Conservation (phyloP, 2,113 vertebrate genomes). For the Scortum barcoo region DNA sequence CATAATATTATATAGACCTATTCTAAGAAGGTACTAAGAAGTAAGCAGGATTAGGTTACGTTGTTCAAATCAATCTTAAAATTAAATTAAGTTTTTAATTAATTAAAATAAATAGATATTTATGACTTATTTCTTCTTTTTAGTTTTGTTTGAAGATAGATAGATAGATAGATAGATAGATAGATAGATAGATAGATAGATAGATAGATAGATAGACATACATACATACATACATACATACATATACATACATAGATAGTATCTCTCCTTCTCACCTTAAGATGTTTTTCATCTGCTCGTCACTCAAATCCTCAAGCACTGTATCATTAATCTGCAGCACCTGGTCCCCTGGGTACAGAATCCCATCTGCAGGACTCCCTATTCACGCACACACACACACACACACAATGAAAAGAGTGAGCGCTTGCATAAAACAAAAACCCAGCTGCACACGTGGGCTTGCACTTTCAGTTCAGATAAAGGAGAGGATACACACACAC, state of each 20-base stretch:
- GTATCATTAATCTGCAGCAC: slow-evolving; percentile 90
- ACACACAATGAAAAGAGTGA: slow-evolving; percentile 47
- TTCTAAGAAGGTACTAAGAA: too few relatives aligned
- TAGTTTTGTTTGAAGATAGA: too few relatives aligned
- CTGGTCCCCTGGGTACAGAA: slow-evolving; percentile 93
- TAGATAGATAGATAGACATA: too few relatives aligned
- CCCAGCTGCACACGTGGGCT: slow-evolving; percentile 28
- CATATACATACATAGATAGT: too few relatives aligned
- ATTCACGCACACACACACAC: slow-evolving; percentile 40
- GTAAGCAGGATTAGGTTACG: too few relatives aligned
- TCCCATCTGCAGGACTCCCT: slow-evolving; percentile 95
- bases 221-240: too few relatives aligned
- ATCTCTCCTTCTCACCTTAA: slow-evolving; percentile 86
- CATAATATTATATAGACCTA: not conserved
- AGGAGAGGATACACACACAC: slow-evolving; percentile 27
- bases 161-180: too few relatives aligned
- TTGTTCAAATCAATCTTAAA: too few relatives aligned
- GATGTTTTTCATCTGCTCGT: slow-evolving; percentile 86
- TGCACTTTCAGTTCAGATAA: slow-evolving; percentile 31
- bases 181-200: too few relatives aligned
- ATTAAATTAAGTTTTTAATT: too few relatives aligned
- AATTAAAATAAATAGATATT: too few relatives aligned
- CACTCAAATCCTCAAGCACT: slow-evolving; percentile 83
- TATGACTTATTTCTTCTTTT: too few relatives aligned
- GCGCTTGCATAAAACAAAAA: slow-evolving; percentile 49